Percentiles rank a stretch among this genome's conserved stretches.
phyloP scores from a whole-genome alignment of 1,140 invertebrate species.

The Ridgeia piscesae region DNA sequence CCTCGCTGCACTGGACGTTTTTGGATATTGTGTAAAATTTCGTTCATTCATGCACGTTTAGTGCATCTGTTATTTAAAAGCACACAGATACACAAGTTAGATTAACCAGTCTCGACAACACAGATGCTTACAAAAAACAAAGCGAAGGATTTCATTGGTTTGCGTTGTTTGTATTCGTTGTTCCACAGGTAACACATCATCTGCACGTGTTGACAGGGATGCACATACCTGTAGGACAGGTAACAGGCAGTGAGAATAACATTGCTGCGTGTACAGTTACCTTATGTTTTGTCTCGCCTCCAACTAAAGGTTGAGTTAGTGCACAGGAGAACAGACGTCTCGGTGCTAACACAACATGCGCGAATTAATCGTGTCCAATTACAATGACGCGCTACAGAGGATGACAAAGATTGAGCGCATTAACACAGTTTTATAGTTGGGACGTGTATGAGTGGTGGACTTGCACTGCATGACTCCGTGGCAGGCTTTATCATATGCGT shows the following conservation, averaged over 20 bases:
- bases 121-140: background rate
- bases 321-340: no score
- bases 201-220: background rate
- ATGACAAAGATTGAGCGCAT: no score
- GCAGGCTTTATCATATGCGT: background rate
- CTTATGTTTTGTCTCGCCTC: no score
- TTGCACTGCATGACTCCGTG: background rate
- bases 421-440: no score
- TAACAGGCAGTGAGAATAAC: no score
- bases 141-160: background rate
- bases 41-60: background rate
- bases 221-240: background rate
- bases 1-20: background rate
- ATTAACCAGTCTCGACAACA: background rate
- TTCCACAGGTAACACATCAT: background rate
- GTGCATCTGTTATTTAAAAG: background rate
- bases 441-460: background rate
- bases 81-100: background rate
- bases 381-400: background rate
- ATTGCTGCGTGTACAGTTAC: no score
- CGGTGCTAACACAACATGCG: background rate
- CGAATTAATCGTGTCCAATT: background rate
- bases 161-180: background rate
- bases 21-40: background rate
- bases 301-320: no score